Conservation (phyloP, 2,888 invertebrate species). For the Malthinus seriepunctatus region DNA sequence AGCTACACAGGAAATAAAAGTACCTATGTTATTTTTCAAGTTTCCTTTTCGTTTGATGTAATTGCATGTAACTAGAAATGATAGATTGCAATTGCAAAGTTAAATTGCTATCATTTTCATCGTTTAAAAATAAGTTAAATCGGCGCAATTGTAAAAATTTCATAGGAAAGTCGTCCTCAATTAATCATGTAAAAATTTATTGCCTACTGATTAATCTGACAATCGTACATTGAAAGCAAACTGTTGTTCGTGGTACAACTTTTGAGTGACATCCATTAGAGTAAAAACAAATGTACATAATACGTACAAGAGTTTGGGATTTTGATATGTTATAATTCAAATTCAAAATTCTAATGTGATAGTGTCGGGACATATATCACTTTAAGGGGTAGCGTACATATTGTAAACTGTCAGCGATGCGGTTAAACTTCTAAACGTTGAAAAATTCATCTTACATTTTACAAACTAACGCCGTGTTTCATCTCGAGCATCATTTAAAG, state of each 20-base stretch:
- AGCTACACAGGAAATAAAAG: too few relatives aligned
- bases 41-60: too few relatives aligned
- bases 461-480: slow-evolving; percentile 22
- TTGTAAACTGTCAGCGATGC: slow-evolving; percentile 28
- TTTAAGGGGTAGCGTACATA: slow-evolving; percentile 14
- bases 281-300: neutral
- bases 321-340: slow-evolving; percentile 15
- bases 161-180: too few relatives aligned
- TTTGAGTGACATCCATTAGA: neutral
- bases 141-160: too few relatives aligned
- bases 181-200: too few relatives aligned
- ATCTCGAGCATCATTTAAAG: slow-evolving; percentile 28
- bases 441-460: slow-evolving; percentile 27
- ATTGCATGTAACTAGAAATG: too few relatives aligned
- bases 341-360: slow-evolving; percentile 14
- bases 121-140: too few relatives aligned
- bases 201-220: too few relatives aligned
- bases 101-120: too few relatives aligned
- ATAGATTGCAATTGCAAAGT: too few relatives aligned
- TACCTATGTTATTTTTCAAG: too few relatives aligned
- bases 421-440: slow-evolving; percentile 21
- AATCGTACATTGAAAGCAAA: too few relatives aligned
- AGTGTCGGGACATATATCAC: slow-evolving; percentile 18
- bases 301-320: neutral
- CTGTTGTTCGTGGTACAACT: neutral